Evolutionary conservation across 2,113 vertebrate species (phyloP).

Genomic region (Serinus canaria): DNA sequence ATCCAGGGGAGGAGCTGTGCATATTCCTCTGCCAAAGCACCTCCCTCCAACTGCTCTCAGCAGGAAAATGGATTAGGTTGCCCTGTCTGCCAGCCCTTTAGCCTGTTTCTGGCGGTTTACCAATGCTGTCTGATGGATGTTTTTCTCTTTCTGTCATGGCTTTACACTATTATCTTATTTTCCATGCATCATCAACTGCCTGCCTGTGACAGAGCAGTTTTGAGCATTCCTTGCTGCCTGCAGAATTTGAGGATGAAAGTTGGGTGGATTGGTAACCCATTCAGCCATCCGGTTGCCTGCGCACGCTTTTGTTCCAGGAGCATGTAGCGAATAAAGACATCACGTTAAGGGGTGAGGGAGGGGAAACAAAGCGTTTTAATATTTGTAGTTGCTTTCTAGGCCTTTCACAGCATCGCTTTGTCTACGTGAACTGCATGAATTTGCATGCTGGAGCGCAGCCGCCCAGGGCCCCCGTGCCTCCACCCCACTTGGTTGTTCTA

Average conservation of each 20-base stretch:
- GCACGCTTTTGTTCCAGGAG: not conserved
- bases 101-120: not conserved
- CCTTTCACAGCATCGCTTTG: conserved; percentile 16
- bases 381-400: conserved; percentile 10
- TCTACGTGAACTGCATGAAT: not conserved
- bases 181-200: conserved; percentile 41
- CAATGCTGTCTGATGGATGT: not conserved
- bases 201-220: conserved; percentile 52
- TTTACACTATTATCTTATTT: conserved; percentile 41
- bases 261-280: not conserved
- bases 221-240: conserved; percentile 30
- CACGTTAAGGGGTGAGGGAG: not conserved
- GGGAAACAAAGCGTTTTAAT: not conserved
- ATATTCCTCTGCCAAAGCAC: not conserved
- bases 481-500: not conserved
- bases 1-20: not conserved
- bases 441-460: not conserved
- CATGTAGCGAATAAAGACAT: not conserved
- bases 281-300: not conserved
- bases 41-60: not conserved
- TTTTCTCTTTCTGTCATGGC: conserved; percentile 34
- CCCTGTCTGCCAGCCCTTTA: not conserved
- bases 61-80: not conserved
- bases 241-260: conserved; percentile 23
- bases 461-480: not conserved